phyloP scores from a whole-genome alignment of 2,888 invertebrate species.

The Daptonema setosum region DNA sequence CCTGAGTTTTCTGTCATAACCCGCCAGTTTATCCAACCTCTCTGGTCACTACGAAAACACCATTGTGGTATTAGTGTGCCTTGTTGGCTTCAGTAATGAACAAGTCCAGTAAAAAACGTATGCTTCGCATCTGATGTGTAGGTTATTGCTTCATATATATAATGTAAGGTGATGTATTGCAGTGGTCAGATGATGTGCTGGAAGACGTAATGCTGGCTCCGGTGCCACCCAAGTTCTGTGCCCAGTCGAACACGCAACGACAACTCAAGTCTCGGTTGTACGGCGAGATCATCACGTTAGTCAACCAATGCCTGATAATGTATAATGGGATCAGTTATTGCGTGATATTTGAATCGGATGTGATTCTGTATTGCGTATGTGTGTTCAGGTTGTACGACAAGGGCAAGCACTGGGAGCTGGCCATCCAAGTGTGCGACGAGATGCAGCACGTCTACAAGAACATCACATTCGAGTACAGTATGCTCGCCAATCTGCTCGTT shows the following conservation, averaged over 20 bases:
- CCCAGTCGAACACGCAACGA: background rate
- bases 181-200: conserved; percentile 60
- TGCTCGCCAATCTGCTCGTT: conserved; percentile 40
- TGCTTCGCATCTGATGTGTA: too few relatives aligned
- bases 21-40: too few relatives aligned
- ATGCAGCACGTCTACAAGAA: conserved; percentile 62
- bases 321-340: too few relatives aligned
- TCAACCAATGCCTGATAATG: too few relatives aligned
- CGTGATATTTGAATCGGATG: too few relatives aligned
- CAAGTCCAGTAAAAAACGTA: too few relatives aligned
- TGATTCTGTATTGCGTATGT: conserved; percentile 13
- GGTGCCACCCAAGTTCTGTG: background rate
- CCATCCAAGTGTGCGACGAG: conserved; percentile 66
- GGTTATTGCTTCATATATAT: background rate
- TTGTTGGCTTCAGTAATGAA: too few relatives aligned
- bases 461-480: conserved; percentile 58
- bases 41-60: too few relatives aligned
- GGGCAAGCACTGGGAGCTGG: conserved; percentile 68
- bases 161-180: conserved; percentile 33
- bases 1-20: too few relatives aligned
- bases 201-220: conserved; percentile 27
- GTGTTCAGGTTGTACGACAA: conserved; percentile 16
- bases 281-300: conserved; percentile 42
- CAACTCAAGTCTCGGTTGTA: conserved; percentile 43
- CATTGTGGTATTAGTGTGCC: too few relatives aligned